Base-by-base conservation (phyloP, 1,140 invertebrate genomes). In the Hylaeus anthracinus region DNA sequence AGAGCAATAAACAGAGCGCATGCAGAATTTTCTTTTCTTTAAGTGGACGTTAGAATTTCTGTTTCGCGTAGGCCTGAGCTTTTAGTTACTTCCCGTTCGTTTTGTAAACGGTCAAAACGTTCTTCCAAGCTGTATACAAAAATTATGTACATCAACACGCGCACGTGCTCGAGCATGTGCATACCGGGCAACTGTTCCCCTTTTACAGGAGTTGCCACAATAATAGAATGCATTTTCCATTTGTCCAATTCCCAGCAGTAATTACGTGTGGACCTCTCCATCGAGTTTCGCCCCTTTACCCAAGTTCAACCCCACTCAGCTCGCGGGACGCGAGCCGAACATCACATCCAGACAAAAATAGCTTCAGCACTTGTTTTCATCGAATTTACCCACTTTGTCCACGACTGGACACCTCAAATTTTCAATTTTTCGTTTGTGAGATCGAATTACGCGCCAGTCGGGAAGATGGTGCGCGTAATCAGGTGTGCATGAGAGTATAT, bases 201-300 rank as follows among this genome's bases (percentile, higher is more conserved):
- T 71, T 81, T 79, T 85, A 65, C 78, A 79, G 74, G 60, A 71
- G 70, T 72, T 71, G 74, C 56, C 78, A 81, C 83, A 85, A 87
- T 88, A 88, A 88, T 85, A 88, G 87, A 89, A 86, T 86, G 87
- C 76, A 84, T 88, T 88, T 86, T 88, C 84, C 84, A 90, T 90
- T 90, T 86, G 86, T 88, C 79, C 88, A 89, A 89, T 90, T 88
- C 86, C 87, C 87, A 86, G 53, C 84, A 77, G 89, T 90, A 89
- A 90, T 90, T 90, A 89, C 88, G 88, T 89, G 72, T 86, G 51
- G 69, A 78, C 72, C 81, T 86, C 81, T 84, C 87, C 85, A 88
- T 89, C 86, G 79, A 75, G 72, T 84, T 75, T 76, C 56, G 0
- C 53, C 72, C 66, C 58, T 26, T 41, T 53, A 53, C 66, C 10